phyloP scores from a whole-genome alignment of 2,888 invertebrate species.

The Notocelia uddmanniana region DNA sequence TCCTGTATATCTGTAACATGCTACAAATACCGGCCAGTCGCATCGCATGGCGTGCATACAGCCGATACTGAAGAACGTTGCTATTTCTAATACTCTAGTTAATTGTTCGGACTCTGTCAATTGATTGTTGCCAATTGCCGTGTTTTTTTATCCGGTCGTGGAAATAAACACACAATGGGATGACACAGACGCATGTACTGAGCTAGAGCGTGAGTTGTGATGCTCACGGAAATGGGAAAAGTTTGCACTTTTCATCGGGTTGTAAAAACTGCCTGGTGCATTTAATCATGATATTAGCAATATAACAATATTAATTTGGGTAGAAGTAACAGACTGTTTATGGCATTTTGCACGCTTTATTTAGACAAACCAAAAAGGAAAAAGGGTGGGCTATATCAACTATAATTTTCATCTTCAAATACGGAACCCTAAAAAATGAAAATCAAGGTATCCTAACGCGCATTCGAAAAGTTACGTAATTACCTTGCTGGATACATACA shows the following conservation, averaged over 20 bases:
- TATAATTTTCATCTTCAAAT: too few relatives aligned
- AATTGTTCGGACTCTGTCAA: constrained; percentile 48
- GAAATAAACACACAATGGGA: constrained; percentile 59
- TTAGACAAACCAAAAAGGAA: too few relatives aligned
- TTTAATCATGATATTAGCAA: too few relatives aligned
- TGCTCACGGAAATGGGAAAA: constrained; percentile 39
- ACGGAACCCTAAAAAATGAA: too few relatives aligned
- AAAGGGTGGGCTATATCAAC: too few relatives aligned
- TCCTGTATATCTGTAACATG: constrained; percentile 7
- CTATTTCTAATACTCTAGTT: constrained; percentile 42
- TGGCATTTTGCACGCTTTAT: too few relatives aligned
- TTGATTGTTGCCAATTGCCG: constrained; percentile 51
- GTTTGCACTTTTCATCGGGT: constrained; percentile 8
- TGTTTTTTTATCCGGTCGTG: constrained; percentile 64
- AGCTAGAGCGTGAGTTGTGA: constrained; percentile 22
- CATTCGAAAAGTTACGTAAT: too few relatives aligned
- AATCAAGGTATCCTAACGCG: too few relatives aligned
- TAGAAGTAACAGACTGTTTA: neutral
- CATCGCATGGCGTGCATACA: constrained; percentile 11
- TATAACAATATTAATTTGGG: neutral
- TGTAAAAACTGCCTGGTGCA: neutral
- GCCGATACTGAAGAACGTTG: constrained; percentile 7
- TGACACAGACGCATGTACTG: constrained; percentile 51
- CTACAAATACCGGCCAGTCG: neutral
- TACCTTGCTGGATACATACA: too few relatives aligned